phyloP scores from a whole-genome alignment of 2,888 invertebrate genomes.

The Thecophora atra region DNA sequence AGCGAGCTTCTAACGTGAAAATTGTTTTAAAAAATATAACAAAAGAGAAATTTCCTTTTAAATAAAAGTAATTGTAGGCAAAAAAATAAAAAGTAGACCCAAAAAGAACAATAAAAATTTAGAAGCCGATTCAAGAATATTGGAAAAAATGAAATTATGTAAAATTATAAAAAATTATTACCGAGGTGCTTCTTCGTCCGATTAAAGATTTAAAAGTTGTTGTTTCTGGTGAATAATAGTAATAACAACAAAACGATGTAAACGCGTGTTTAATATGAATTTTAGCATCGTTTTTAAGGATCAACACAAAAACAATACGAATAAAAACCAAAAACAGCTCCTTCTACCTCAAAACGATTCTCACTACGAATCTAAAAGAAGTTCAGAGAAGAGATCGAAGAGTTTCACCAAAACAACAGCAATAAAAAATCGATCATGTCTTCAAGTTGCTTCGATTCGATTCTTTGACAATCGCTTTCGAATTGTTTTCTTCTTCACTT shows the following conservation, averaged over 20 bases:
- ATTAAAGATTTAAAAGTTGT: too few species aligned
- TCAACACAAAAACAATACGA: not conserved
- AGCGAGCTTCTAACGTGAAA: not conserved
- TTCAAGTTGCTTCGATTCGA: not conserved
- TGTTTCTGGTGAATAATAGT: not conserved
- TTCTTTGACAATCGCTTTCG: not conserved
- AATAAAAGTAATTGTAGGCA: not conserved
- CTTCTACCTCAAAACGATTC: too few species aligned
- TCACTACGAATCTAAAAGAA: not conserved
- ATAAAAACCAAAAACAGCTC: not conserved
- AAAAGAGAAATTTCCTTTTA: not conserved
- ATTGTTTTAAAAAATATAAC: not conserved
- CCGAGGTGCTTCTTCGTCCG: not conserved
- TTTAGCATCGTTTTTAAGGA: not conserved
- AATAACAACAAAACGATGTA: not conserved
- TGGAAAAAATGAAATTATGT: too few species aligned
- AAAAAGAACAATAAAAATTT: not conserved
- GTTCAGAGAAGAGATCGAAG: not conserved
- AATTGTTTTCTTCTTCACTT: not conserved
- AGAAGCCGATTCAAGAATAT: too few species aligned
- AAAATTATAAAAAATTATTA: too few species aligned
- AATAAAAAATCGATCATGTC: conserved; percentile 20
- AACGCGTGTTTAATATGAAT: not conserved
- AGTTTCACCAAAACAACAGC: not conserved
- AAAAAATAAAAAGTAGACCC: not conserved